These are phyloP conservation scores for Neoseiulus cucumeris DNA, from an alignment of 1,140 invertebrate genomes.

Conservation along the genomic window DNA sequence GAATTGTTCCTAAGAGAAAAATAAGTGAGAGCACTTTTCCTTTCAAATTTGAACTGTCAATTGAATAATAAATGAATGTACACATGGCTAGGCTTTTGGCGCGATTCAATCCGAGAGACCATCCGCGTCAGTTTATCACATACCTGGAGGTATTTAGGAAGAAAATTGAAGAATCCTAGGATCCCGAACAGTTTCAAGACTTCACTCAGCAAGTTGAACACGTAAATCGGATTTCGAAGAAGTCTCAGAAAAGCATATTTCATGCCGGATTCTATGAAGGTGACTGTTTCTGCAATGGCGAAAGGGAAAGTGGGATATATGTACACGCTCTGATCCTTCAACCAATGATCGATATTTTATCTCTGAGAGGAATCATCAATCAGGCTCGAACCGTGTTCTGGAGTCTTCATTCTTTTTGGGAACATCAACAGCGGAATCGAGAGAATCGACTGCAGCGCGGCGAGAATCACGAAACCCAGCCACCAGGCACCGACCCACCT, in stretches of 20 bases:
- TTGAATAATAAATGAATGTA: too few relatives aligned
- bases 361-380: too few relatives aligned
- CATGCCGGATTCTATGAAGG: neutral
- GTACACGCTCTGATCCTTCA: too few relatives aligned
- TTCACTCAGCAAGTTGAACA: slow-evolving; percentile 16
- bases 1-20: neutral
- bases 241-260: slow-evolving; percentile 13
- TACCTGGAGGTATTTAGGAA: slow-evolving; percentile 25
- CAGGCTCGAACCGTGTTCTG: too few relatives aligned
- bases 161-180: slow-evolving; percentile 14
- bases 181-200: slow-evolving; percentile 11
- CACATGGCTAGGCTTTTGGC: too few relatives aligned
- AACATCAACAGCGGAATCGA: slow-evolving; percentile 16
- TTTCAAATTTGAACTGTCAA: too few relatives aligned
- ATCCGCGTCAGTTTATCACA: too few relatives aligned
- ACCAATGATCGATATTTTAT: too few relatives aligned
- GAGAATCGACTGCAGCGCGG: slow-evolving; percentile 17
- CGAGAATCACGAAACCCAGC: slow-evolving; percentile 21
- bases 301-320: neutral
- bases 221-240: slow-evolving; percentile 17
- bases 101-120: too few relatives aligned
- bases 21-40: too few relatives aligned
- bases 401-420: slow-evolving; percentile 8
- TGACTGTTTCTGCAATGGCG: neutral
- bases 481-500: slow-evolving; percentile 23